Evolutionary conservation across 2,888 invertebrate species (phyloP), one percentile per base, ranked within the genome.

Genomic region (Polydesmus complanatus): DNA sequence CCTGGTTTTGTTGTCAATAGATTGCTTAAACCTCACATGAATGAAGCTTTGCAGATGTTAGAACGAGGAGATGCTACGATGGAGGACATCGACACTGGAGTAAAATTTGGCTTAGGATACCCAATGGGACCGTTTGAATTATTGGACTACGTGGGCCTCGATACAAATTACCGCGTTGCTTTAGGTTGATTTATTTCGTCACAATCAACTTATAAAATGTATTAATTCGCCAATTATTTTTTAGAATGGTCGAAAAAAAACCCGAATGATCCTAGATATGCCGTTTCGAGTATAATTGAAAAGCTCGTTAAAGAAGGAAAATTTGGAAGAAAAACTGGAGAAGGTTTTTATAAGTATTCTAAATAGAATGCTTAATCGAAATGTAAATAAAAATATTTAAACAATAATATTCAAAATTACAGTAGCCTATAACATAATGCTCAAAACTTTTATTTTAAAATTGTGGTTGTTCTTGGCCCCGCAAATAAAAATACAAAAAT

Each of bases 1-100:
- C 89, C 91, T 26, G 93, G 93, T 2, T 93, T 93, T 73, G 88
- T 93, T 64, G 92, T 93, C 27, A 93, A 93, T 74, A 78, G 92
- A 48, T 78, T 93, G 52, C 77, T 93, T 57, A 85, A 89, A 3
- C 93, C 93, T 0, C 88, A 88, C 70, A 77, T 86, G 68, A 80
- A 83, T 67, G 92, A 93, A 73, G 88, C 92, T 49, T 75, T 90
- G 2, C 76, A 86, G 63, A 79, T 92, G 79, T 75, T 82, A 63
- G 91, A 90, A 72, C 79, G 89, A 80, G 89, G 87, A 83, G 80
- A 80, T 69, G 80, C 80, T 1, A 78, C 83, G 2, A 80, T 83
- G 0, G 74, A 78, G 63, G 92, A 93, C 73, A 86, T 93, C 62
- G 93, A 93, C 69, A 83, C 79, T 8, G 91, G 89, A 0, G 91